Evolutionary conservation across 2,888 invertebrate species (phyloP).

Genomic region (Andricus curvator): DNA sequence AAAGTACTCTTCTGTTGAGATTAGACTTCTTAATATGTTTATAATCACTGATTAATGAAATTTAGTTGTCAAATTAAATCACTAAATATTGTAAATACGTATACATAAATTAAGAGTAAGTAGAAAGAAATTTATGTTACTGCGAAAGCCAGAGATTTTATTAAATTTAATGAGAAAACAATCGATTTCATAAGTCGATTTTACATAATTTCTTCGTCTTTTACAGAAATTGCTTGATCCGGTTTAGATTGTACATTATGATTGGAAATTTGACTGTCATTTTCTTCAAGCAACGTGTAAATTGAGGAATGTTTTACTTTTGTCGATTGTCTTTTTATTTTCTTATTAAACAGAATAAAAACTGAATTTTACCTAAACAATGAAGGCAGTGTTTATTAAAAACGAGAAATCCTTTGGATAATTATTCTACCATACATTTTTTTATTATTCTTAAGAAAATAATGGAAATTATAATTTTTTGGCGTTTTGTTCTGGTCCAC

Average conservation of each 20-base stretch:
- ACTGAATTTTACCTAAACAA: constrained; percentile 3
- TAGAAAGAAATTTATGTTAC: constrained; percentile 5
- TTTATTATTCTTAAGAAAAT: too few relatives aligned
- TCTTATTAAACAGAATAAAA: constrained; percentile 30
- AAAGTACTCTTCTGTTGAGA: constrained; percentile 47
- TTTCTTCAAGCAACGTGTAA: neutral
- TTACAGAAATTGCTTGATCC: neutral
- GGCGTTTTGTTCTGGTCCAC: too few relatives aligned
- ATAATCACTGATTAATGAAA: constrained; percentile 23
- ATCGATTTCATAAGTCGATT: neutral
- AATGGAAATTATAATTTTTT: neutral
- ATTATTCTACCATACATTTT: neutral
- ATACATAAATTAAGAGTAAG: constrained; percentile 25
- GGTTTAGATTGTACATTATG: neutral
- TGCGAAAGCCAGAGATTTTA: constrained; percentile 21
- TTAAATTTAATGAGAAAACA: constrained; percentile 21
- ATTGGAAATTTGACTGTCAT: neutral
- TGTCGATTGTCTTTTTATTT: constrained; percentile 18
- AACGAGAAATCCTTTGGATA: neutral
- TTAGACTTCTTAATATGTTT: constrained; percentile 41
- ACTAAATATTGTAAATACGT: constrained; percentile 31
- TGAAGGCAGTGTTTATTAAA: neutral
- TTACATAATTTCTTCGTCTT: neutral
- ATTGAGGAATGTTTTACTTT: neutral
- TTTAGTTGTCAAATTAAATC: constrained; percentile 28